These are phyloP conservation scores for Pangasius krempfi DNA, from an alignment of 2,797 vertebrate genomes.

Conservation along the genomic window DNA sequence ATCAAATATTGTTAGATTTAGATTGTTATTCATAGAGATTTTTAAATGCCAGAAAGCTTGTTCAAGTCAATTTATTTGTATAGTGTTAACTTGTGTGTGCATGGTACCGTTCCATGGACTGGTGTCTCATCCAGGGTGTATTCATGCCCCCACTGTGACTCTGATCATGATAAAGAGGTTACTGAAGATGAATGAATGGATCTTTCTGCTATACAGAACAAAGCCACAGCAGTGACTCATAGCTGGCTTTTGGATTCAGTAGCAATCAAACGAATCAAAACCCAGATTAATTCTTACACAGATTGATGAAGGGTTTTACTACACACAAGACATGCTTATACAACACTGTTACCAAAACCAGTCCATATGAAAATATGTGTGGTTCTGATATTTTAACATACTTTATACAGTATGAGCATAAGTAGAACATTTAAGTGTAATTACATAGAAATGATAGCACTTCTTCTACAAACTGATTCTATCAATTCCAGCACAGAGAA, in stretches of 20 bases:
- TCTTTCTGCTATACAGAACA: neutral
- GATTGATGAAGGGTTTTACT: slow-evolving; percentile 12
- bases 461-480: neutral
- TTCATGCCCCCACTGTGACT: neutral
- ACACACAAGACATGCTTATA: neutral
- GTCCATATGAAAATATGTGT: neutral
- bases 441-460: neutral
- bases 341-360: neutral
- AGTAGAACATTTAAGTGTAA: neutral
- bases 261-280: neutral
- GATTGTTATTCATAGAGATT: neutral
- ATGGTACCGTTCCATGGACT: neutral
- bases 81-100: neutral
- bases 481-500: neutral
- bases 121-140: neutral
- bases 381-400: too few relatives aligned
- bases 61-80: neutral
- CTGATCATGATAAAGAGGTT: neutral
- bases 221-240: slow-evolving; percentile 13
- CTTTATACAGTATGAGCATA: neutral
- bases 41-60: neutral
- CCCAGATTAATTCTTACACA: neutral
- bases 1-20: neutral
- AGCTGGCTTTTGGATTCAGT: neutral
- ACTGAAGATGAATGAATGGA: neutral